Percentiles rank a stretch among this genome's conserved stretches.
Conservation (phyloP, 1,140 invertebrate genomes). For the Pseudomyrmex cubaensis region DNA sequence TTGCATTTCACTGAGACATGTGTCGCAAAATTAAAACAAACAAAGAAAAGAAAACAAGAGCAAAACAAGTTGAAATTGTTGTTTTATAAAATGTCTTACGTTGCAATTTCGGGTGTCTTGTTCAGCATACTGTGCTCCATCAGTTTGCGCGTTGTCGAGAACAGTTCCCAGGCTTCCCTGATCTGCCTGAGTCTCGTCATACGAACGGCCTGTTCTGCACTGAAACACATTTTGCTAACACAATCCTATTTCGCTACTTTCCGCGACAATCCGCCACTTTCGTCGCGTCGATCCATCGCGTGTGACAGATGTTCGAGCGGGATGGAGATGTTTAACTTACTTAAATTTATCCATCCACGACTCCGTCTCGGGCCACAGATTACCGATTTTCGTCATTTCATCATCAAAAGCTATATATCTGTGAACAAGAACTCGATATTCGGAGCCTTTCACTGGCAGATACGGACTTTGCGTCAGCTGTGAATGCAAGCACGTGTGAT, state of each 20-base stretch:
- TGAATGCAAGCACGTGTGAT: constrained; percentile 48
- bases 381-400: constrained; percentile 87
- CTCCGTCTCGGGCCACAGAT: constrained; percentile 87
- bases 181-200: constrained; percentile 86
- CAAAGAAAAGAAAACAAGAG: not conserved
- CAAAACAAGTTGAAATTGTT: not conserved
- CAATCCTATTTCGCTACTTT: constrained; percentile 49
- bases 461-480: constrained; percentile 81
- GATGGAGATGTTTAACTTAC: constrained; percentile 74
- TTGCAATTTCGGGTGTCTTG: constrained; percentile 55
- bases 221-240: constrained; percentile 68
- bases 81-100: constrained; percentile 29
- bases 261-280: too few species aligned
- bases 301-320: not conserved
- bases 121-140: constrained; percentile 81
- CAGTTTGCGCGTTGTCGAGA: constrained; percentile 85
- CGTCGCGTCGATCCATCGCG: not conserved
- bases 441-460: constrained; percentile 83
- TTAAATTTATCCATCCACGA: constrained; percentile 87
- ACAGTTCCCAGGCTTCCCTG: constrained; percentile 86
- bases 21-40: not conserved
- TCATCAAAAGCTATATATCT: constrained; percentile 88
- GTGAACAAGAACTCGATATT: constrained; percentile 86
- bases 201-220: constrained; percentile 84
- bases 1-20: constrained; percentile 61